phyloP scores from a whole-genome alignment of 2,113 vertebrate species.

The Orcinus orca region DNA sequence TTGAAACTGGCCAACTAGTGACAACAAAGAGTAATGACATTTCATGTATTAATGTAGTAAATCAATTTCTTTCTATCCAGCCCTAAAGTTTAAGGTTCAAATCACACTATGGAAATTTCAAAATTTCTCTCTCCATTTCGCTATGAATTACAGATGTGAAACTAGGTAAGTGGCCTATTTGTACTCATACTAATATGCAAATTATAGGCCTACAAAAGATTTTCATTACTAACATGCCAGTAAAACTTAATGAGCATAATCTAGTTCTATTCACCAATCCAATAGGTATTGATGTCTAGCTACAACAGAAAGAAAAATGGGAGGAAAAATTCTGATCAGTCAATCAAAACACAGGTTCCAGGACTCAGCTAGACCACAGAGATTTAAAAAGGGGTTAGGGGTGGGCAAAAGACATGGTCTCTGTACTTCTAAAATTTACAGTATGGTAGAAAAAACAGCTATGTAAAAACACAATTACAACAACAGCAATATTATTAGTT shows the following conservation, averaged over 20 bases:
- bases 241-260: not conserved
- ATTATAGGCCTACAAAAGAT: not conserved
- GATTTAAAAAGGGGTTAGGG: not conserved
- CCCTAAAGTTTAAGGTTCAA: not conserved
- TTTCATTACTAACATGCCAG: not conserved
- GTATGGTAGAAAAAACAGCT: not conserved
- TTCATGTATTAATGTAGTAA: not conserved
- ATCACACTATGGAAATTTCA: not conserved
- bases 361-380: not conserved
- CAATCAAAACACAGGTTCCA: not conserved
- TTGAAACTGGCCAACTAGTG: not conserved
- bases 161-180: not conserved
- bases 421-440: not conserved
- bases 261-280: not conserved
- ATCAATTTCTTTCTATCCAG: not conserved
- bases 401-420: not conserved
- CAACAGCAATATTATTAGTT: not conserved
- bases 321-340: not conserved
- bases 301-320: not conserved
- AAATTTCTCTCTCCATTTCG: not conserved
- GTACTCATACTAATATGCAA: not conserved
- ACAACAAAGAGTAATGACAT: not conserved
- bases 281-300: not conserved
- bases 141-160: not conserved
- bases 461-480: not conserved